Conservation (phyloP, 2,888 invertebrate species). For the Margaritifera margaritifera region DNA sequence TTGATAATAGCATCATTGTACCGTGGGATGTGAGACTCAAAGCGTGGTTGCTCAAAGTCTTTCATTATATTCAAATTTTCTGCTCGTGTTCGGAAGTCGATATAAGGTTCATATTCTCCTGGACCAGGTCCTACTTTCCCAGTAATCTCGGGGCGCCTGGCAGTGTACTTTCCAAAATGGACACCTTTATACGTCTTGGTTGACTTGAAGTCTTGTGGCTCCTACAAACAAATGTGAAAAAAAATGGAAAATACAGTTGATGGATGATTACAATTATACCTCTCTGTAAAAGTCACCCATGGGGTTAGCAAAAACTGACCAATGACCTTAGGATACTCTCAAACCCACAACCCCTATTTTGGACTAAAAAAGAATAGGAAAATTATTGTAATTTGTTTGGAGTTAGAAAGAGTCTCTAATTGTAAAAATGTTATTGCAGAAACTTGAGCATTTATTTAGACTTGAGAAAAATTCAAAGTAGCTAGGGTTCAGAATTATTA, state of each 20-base stretch:
- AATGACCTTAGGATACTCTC: not conserved
- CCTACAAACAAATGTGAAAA: slow-evolving; percentile 18
- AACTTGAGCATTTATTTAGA: no score
- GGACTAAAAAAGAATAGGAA: no score
- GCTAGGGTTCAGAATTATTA: no score
- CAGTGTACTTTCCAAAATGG: slow-evolving; percentile 68
- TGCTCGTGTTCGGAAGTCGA: slow-evolving; percentile 34
- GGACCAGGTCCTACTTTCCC: slow-evolving; percentile 70
- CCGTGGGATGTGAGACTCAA: slow-evolving; percentile 68
- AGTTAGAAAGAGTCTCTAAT: no score
- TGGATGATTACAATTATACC: not conserved
- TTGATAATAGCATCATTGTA: slow-evolving; percentile 68
- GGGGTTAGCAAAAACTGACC: slow-evolving; percentile 1
- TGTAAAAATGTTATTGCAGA: no score
- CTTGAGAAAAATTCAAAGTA: no score
- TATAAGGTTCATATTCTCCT: slow-evolving; percentile 70
- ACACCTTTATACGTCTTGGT: slow-evolving; percentile 67
- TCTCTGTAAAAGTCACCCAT: not conserved
- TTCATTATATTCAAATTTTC: slow-evolving; percentile 58
- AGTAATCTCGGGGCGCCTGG: slow-evolving; percentile 60
- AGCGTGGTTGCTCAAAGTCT: slow-evolving; percentile 46
- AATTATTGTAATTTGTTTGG: no score
- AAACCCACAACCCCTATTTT: not conserved
- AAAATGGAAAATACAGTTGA: not conserved
- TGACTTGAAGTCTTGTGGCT: slow-evolving; percentile 46